Conservation (phyloP, 1,140 invertebrate species). For the Acromyrmex charruanus region DNA sequence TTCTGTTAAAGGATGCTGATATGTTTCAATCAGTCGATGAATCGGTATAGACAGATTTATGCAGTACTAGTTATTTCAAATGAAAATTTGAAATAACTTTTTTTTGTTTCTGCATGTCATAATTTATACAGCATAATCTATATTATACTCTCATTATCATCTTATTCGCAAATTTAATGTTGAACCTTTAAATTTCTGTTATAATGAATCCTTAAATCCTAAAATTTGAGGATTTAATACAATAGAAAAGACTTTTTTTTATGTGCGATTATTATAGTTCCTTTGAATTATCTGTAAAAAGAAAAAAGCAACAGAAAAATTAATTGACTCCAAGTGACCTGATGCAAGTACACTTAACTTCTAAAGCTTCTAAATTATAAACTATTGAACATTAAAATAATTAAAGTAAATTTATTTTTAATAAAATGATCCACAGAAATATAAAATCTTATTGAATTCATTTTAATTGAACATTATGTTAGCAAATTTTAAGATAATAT, state of each 20-base stretch:
- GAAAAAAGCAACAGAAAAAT: neutral
- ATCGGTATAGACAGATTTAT: neutral
- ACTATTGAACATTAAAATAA: neutral
- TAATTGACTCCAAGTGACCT: neutral
- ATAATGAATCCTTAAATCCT: no score
- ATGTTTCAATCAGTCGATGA: neutral
- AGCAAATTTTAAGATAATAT: neutral
- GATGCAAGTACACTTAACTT: neutral
- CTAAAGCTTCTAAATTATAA: neutral
- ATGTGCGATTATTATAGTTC: neutral
- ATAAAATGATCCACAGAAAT: neutral
- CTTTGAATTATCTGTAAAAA: neutral
- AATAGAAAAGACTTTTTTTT: neutral
- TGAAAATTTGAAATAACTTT: neutral
- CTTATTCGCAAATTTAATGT: neutral
- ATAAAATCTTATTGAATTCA: slow-evolving; percentile 9
- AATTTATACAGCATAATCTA: neutral
- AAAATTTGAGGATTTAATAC: neutral
- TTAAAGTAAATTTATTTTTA: neutral
- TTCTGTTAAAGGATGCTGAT: neutral
- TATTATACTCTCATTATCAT: neutral
- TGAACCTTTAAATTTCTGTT: neutral
- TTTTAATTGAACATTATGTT: neutral
- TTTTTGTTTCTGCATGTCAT: neutral
- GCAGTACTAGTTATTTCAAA: neutral